phyloP scores from a whole-genome alignment of 2,888 invertebrate species.

The Coleophora flavipennella region DNA sequence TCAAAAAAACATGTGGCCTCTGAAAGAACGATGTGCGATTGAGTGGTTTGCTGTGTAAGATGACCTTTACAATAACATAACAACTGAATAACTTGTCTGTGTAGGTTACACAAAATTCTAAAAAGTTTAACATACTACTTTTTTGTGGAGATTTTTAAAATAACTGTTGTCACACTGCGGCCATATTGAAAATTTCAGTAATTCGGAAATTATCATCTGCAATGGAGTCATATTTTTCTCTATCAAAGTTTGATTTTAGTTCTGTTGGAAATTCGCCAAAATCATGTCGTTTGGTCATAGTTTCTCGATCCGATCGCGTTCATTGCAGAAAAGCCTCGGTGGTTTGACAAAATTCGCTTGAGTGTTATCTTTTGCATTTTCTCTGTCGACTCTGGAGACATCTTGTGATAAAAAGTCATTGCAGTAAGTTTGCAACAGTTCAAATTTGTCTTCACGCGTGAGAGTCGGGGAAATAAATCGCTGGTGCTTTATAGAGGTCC shows the following conservation, averaged over 20 bases:
- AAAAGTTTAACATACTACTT: too few relatives aligned
- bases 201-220: conserved; percentile 66
- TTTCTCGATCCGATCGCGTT: conserved; percentile 58
- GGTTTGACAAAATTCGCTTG: conserved; percentile 67
- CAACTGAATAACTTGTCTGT: too few relatives aligned
- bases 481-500: conserved; percentile 46
- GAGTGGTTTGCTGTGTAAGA: too few relatives aligned
- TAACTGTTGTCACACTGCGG: conserved; percentile 32
- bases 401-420: conserved; percentile 65
- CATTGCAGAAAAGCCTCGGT: conserved; percentile 61
- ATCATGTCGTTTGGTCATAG: conserved; percentile 66
- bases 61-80: too few relatives aligned
- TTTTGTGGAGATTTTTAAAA: too few relatives aligned
- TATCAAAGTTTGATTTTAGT: conserved; percentile 61
- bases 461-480: conserved; percentile 51
- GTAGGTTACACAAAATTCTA: too few relatives aligned
- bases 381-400: conserved; percentile 68
- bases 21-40: too few relatives aligned
- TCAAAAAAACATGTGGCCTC: too few relatives aligned
- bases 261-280: conserved; percentile 63
- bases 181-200: conserved; percentile 60
- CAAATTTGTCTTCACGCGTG: conserved; percentile 58
- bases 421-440: conserved; percentile 45
- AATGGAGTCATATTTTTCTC: conserved; percentile 70
- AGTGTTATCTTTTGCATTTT: conserved; percentile 52